A percentile compares a stretch with the other conserved stretches of the same genome.
Conservation (phyloP, 2,113 vertebrate genomes). For the Hiodon tergisus region DNA sequence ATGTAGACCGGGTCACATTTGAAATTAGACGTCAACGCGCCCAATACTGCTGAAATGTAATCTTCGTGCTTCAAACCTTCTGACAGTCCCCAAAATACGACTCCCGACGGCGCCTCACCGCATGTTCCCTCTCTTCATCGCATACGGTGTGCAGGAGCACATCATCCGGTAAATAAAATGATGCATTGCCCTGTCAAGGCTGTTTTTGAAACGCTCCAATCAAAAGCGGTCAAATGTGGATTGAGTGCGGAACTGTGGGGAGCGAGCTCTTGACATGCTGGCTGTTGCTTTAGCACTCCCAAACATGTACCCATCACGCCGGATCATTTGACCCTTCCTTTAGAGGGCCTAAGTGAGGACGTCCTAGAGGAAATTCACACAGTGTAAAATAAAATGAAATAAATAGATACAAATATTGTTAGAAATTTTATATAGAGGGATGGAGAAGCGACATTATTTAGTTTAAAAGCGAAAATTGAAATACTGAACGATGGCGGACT, state of each 20-base stretch:
- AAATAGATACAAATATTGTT: not conserved
- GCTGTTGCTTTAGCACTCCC: slow-evolving; percentile 20
- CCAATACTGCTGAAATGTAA: no score
- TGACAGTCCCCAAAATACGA: not conserved
- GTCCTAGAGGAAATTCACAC: not conserved
- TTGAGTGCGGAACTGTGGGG: slow-evolving; percentile 20
- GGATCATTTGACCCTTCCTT: not conserved
- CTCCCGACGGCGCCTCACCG: not conserved
- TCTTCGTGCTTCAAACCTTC: not conserved
- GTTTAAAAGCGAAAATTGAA: no score
- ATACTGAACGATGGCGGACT: no score
- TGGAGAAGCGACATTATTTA: no score
- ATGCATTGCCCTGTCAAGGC: slow-evolving; percentile 36
- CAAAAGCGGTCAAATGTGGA: slow-evolving; percentile 32
- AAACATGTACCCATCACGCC: not conserved
- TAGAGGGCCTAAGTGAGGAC: not conserved
- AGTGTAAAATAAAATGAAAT: slow-evolving; percentile 8
- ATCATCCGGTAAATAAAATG: slow-evolving; percentile 33
- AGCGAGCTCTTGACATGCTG: slow-evolving; percentile 5
- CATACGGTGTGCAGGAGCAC: slow-evolving; percentile 28
- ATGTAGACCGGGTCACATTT: no score
- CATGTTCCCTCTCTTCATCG: slow-evolving; percentile 16
- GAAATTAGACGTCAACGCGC: no score
- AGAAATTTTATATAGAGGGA: no score
- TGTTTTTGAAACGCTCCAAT: slow-evolving; percentile 32